Percentiles rank a stretch among this genome's conserved stretches.
Evolutionary conservation across 2,888 invertebrate genomes (phyloP).

Genomic region (Acleris sparsana): DNA sequence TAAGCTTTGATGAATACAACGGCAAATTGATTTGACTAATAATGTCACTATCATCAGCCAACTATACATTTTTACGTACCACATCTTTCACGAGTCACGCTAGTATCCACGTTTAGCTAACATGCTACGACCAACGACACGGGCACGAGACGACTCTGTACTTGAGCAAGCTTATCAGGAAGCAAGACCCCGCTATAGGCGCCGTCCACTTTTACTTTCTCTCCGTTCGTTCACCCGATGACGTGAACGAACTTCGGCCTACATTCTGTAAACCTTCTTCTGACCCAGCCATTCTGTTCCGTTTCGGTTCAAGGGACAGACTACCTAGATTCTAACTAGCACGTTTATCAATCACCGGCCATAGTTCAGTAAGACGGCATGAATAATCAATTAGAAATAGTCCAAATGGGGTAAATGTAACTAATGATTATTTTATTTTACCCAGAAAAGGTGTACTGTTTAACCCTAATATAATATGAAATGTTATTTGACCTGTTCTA

Average conservation of each 20-base stretch:
- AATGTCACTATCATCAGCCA: no score
- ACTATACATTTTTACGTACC: no score
- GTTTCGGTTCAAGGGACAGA: conserved; percentile 21
- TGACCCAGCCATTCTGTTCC: background rate
- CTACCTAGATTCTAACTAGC: conserved; percentile 23
- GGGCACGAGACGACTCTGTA: background rate
- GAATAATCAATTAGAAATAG: no score
- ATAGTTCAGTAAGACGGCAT: no score
- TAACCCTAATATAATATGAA: no score
- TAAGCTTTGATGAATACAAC: no score
- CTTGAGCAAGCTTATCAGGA: conserved; percentile 13
- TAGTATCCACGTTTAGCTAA: background rate
- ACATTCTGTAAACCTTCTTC: conserved; percentile 17
- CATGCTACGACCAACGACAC: background rate
- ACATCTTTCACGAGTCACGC: no score
- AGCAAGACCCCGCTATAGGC: conserved; percentile 14
- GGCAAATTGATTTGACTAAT: no score
- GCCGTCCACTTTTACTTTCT: conserved; percentile 33
- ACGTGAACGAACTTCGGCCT: conserved; percentile 20
- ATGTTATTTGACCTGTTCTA: no score
- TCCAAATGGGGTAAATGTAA: no score
- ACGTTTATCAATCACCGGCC: conserved; percentile 11
- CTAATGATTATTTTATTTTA: no score
- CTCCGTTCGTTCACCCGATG: conserved; percentile 27
- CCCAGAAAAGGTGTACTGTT: no score